Conservation (phyloP, 2,888 invertebrate species). For the Dexiosoma caninum region DNA sequence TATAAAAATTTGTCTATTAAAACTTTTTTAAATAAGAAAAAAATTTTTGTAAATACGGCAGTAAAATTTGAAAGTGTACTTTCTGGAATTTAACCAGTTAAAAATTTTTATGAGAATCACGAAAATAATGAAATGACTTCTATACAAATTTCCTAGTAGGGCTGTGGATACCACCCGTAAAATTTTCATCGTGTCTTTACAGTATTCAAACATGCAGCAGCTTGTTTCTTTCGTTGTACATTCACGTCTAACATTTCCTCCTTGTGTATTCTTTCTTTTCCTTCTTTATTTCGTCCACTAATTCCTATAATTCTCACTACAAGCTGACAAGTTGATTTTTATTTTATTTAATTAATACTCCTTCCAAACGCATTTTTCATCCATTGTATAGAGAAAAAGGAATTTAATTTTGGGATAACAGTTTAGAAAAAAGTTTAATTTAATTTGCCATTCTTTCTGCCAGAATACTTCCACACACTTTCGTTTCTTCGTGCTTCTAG, state of each 20-base stretch:
- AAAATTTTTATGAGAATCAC: no score
- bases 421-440: constrained; percentile 15
- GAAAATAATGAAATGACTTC: no score
- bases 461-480: not conserved
- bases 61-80: no score
- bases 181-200: no score
- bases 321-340: not conserved
- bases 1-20: no score
- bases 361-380: not conserved
- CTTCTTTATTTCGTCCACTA: no score
- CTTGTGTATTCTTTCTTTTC: not conserved
- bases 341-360: not conserved
- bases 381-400: not conserved
- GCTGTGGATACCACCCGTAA: no score
- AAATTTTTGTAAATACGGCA: no score
- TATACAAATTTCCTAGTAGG: no score
- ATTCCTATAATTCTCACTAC: no score
- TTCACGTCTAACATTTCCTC: not conserved
- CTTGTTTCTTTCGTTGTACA: constrained; percentile 3
- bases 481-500: not conserved
- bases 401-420: not conserved
- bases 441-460: not conserved
- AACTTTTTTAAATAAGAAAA: no score
- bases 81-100: no score
- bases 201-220: constrained; percentile 4